Evolutionary conservation across 2,797 vertebrate genomes (phyloP), one percentile per base, ranked within the genome.

Genomic region (Neosilurus mollespiculum): DNA sequence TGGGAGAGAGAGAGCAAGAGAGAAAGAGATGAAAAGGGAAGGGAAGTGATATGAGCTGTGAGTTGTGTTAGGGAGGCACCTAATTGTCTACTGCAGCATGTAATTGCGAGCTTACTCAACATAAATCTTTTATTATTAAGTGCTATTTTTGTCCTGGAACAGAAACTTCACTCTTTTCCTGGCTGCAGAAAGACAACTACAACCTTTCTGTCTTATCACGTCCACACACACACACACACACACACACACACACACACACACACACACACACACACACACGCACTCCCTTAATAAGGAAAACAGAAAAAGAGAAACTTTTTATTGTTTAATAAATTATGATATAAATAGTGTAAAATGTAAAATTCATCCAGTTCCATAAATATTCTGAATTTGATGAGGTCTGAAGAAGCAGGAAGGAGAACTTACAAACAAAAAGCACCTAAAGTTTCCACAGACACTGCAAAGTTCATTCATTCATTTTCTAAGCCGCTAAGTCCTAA

Each of bases 51-150:
- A 80, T 87, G 87, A 56, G 84, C 37, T 69, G 82, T 22, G 65
- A 49, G 61, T 62, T 81, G 87, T 64, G 88, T 89, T 89, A 85
- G 89, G 90, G 89, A 93, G 93, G 93, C 93, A 92, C 93, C 93
- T 94, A 94, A 94, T 94, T 94, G 94, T 95, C 94, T 93, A 91
- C 89, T 93, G 93, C 92, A 92, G 92, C 93, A 92, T 93, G 93
- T 94, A 94, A 94, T 95, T 93, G 94, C 92, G 92, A 94, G 92
- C 92, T 94, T 93, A 92, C 93, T 92, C 90, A 87, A 84, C 93
- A 93, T 94, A 93, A 93, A 94, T 94, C 92, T 94, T 94, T 94
- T 92, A 95, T 94, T 94, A 94, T 94, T 94, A 94, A 91, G 91
- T 87, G 86, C 92, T 94, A 94, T 94, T 95, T 93, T 90, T 91